Evolutionary conservation across 2,113 vertebrate genomes (phyloP), one percentile per base, ranked within the genome.

Genomic region (Panurus biarmicus): DNA sequence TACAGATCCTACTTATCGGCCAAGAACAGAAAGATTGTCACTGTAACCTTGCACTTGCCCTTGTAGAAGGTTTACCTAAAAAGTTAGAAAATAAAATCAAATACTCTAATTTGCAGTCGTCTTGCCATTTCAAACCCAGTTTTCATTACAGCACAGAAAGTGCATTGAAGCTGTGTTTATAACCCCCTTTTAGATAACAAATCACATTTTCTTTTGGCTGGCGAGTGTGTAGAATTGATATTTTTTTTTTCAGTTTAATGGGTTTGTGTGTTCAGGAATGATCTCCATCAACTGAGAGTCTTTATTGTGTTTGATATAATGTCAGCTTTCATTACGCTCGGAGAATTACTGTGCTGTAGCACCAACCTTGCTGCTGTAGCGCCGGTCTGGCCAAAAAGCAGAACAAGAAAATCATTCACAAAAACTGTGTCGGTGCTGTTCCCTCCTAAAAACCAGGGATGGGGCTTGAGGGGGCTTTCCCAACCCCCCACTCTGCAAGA

Each of bases 281-380:
- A 99, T 99, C 98, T 98, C 98, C 98, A 98, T 98, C 98, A 98
- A 98, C 98, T 96, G 97, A 98, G 98, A 98, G 98, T 98, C 98
- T 98, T 99, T 98, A 99, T 99, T 99, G 99, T 99, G 98, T 99
- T 99, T 99, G 98, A 99, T 99, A 98, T 99, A 98, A 99, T 98
- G 99, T 99, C 99, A 99, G 98, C 98, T 99, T 99, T 98, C 98
- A 99, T 99, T 99, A 99, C 88, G 95, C 97, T 87, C 72, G 67
- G 97, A 96, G 97, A 97, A 98, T 98, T 98, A 97, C 97, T 97
- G 96, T 97, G 97, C 97, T 97, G 97, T 91, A 97, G 94, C 95
- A 96, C 90, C 96, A 97, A 95, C 96, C 96, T 96, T 95, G 93
- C 96, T 94, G 95, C 96, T 90, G 96, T 93, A 91, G 94, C 91